phyloP scores from a whole-genome alignment of 2,888 invertebrate species.

The Trichopria drosophilae region DNA sequence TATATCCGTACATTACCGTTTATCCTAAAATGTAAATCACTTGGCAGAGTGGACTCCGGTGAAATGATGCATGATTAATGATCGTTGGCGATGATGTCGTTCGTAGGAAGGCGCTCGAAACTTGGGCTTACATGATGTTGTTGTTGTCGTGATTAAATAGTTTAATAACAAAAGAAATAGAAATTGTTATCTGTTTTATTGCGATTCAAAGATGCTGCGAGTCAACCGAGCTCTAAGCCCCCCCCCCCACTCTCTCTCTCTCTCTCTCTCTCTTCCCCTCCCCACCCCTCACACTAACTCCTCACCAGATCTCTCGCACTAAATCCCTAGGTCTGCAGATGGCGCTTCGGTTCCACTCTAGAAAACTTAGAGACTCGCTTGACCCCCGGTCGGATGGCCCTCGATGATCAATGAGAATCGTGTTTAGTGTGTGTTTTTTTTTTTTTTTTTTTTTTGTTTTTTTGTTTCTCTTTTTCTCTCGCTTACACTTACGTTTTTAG shows the following conservation, averaged over 20 bases:
- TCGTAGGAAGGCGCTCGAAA: constrained; percentile 20
- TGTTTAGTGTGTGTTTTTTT: constrained; percentile 38
- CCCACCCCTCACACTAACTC: too few species aligned
- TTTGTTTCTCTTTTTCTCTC: constrained; percentile 45
- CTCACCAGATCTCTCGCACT: too few species aligned
- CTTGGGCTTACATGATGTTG: constrained; percentile 26
- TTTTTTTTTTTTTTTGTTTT: constrained; percentile 43
- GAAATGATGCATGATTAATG: constrained; percentile 5
- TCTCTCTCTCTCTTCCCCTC: too few species aligned
- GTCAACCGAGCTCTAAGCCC: too few species aligned
- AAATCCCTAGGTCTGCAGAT: too few species aligned
- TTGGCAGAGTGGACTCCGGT: constrained; percentile 35
- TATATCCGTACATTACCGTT: constrained; percentile 7
- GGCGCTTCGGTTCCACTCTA: too few species aligned
- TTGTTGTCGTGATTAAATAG: constrained; percentile 27
- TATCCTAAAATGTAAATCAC: constrained; percentile 35
- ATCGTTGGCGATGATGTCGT: background rate
- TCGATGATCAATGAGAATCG: constrained; percentile 25
- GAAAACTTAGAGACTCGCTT: constrained; percentile 13
- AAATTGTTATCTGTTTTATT: too few species aligned
- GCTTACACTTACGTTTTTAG: constrained; percentile 39
- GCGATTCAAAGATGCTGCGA: too few species aligned
- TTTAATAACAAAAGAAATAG: constrained; percentile 30
- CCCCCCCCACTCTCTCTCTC: too few species aligned
- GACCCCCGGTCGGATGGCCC: too few species aligned